These are phyloP conservation scores for Melanotaenia duboulayi DNA, from an alignment of 2,113 vertebrate species.

Conservation along the genomic window DNA sequence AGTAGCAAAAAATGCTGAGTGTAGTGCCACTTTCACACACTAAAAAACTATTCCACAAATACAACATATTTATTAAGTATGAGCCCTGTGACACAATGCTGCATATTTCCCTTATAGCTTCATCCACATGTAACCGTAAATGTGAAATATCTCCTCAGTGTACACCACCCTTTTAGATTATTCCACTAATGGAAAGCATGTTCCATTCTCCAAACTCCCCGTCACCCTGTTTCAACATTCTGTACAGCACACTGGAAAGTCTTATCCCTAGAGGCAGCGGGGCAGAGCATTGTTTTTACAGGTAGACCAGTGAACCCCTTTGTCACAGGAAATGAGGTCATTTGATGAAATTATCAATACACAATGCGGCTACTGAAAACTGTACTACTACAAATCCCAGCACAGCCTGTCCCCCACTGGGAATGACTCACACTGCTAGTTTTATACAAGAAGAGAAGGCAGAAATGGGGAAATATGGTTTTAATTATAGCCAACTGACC, in stretches of 20 bases:
- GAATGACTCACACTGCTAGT: constrained; percentile 19
- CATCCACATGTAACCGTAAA: constrained; percentile 31
- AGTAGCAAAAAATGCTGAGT: too few species aligned
- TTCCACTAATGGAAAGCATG: constrained; percentile 52
- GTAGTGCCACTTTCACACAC: too few species aligned
- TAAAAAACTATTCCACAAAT: too few species aligned
- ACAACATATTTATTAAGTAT: not conserved
- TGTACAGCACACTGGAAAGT: constrained; percentile 57
- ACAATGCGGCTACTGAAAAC: constrained; percentile 43
- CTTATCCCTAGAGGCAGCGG: constrained; percentile 30
- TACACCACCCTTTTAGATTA: constrained; percentile 37
- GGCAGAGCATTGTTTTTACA: constrained; percentile 70
- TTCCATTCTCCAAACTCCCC: not conserved
- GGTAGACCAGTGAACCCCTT: constrained; percentile 52
- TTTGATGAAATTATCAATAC: constrained; percentile 43
- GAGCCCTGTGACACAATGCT: not conserved
- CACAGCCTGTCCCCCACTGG: constrained; percentile 27
- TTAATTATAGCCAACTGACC: constrained; percentile 48
- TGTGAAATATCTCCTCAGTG: constrained; percentile 20
- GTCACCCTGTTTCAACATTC: constrained; percentile 22
- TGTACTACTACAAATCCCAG: constrained; percentile 20
- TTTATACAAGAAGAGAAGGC: constrained; percentile 20
- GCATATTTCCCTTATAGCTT: not conserved
- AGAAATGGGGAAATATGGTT: constrained; percentile 46
- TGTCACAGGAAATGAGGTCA: constrained; percentile 68